Base-by-base conservation (phyloP, 2,113 vertebrate species). In the Herpailurus yagouaroundi region DNA sequence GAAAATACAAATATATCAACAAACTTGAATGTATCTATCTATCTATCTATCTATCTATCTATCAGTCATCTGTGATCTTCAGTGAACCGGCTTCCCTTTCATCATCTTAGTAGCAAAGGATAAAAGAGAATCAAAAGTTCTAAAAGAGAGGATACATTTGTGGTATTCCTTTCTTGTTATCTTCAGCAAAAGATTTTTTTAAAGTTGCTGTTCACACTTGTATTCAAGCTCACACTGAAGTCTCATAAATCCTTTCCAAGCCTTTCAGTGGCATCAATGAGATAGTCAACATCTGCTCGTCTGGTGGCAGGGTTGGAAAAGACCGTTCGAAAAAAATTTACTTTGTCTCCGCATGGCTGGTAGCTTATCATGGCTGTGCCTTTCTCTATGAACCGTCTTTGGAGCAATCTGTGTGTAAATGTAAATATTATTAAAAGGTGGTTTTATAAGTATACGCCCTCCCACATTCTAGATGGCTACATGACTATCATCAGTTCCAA, bases 301-400 rank as follows among this genome's bases (percentile, higher is more conserved):
- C 97, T 98, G 8, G 98, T 98, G 33, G 98, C 98, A 71, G 98
- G 97, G 45, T 98, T 99, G 16, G 98, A 99, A 95, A 99, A 99
- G 83, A 99, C 91, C 52, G 98, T 98, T 60, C 96, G 86, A 97
- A 99, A 99, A 98, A 99, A 99, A 77, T 97, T 99, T 6, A 94
- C 94, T 85, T 99, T 99, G 19, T 98, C 71, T 60, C 94, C 96
- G 7, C 98, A 94, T 18, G 98, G 98, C 96, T 99, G 98, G 71
- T 98, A 99, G 73, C 98, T 98, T 95, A 99, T 97, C 97, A 99
- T 94, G 48, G 82, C 94, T 19, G 96, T 96, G 48, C 98, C 98
- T 81, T 98, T 95, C 97, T 99, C 98, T 97, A 97, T 98, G 98
- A 99, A 98, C 63, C 97, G 91, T 27, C 85, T 97, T 98, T 73